These are phyloP conservation scores for Tetrapedia diversipes DNA, from an alignment of 2,888 invertebrate genomes.

Conservation along the genomic window DNA sequence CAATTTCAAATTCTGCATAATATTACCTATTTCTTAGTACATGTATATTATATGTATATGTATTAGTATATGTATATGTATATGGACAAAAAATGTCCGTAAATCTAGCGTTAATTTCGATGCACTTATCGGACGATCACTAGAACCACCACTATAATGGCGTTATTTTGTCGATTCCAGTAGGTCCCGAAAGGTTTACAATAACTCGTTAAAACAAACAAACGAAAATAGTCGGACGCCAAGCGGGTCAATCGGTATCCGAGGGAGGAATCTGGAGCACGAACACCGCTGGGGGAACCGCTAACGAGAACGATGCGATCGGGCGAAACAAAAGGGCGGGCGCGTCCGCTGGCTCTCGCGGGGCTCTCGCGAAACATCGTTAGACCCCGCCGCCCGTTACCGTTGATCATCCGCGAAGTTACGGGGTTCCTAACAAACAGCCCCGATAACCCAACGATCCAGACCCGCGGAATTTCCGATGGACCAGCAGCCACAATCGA, in stretches of 20 bases:
- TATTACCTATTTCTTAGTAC: too few species aligned
- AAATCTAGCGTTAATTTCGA: too few species aligned
- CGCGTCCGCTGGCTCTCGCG: not conserved
- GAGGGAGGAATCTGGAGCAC: not conserved
- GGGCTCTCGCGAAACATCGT: constrained; percentile 8
- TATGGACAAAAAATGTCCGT: too few species aligned
- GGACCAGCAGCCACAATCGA: too few species aligned
- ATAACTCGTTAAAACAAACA: too few species aligned
- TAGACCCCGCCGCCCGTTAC: not conserved
- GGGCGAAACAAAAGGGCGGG: constrained; percentile 6
- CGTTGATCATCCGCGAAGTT: constrained; percentile 19
- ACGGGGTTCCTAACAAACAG: not conserved
- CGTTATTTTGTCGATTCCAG: too few species aligned
- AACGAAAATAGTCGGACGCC: not conserved
- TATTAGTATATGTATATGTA: too few species aligned
- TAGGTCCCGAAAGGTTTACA: too few species aligned
- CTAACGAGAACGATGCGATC: constrained; percentile 12
- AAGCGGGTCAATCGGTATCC: constrained; percentile 11
- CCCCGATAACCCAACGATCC: not conserved
- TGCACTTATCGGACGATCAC: too few species aligned
- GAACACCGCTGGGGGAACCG: not conserved
- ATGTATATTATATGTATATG: too few species aligned
- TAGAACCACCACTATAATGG: too few species aligned
- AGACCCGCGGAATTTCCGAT: not conserved
- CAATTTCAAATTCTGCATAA: too few species aligned